These are phyloP conservation scores for Falco cherrug DNA, from an alignment of 2,797 vertebrate genomes.

Conservation along the genomic window DNA sequence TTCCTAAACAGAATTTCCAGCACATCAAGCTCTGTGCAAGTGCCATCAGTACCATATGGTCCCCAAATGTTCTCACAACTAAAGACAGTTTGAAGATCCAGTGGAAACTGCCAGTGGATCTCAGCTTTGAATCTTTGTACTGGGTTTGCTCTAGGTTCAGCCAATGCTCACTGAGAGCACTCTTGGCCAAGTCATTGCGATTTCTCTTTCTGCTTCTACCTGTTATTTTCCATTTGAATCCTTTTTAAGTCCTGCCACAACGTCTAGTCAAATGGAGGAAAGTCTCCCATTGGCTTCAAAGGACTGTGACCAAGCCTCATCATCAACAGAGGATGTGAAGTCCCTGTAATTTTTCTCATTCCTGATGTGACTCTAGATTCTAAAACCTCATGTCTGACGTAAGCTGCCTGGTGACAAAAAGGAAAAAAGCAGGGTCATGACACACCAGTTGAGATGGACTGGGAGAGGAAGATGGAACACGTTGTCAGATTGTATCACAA, in stretches of 20 bases:
- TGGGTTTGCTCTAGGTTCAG: not conserved
- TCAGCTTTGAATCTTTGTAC: not conserved
- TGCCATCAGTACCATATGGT: not conserved
- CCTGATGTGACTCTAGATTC: not conserved
- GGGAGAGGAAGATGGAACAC: not conserved
- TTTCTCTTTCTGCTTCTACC: not conserved
- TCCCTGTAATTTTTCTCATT: not conserved
- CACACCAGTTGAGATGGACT: not conserved
- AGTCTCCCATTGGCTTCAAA: not conserved
- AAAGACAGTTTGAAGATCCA: not conserved
- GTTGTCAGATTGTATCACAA: not conserved
- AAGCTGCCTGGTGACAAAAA: not conserved
- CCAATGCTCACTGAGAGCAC: not conserved
- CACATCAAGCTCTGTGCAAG: not conserved
- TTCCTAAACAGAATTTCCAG: not conserved
- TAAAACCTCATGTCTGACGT: not conserved
- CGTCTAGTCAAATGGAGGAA: not conserved
- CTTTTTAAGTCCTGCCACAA: not conserved
- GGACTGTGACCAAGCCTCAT: not conserved
- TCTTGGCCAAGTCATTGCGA: fast-evolving
- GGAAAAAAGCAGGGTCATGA: not conserved
- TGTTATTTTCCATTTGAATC: not conserved
- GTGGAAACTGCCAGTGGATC: not conserved
- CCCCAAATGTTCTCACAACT: not conserved
- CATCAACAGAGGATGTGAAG: not conserved